Evolutionary conservation across 2,797 vertebrate genomes (phyloP), one percentile per base, ranked within the genome.

Genomic region (Sebastes variabilis): DNA sequence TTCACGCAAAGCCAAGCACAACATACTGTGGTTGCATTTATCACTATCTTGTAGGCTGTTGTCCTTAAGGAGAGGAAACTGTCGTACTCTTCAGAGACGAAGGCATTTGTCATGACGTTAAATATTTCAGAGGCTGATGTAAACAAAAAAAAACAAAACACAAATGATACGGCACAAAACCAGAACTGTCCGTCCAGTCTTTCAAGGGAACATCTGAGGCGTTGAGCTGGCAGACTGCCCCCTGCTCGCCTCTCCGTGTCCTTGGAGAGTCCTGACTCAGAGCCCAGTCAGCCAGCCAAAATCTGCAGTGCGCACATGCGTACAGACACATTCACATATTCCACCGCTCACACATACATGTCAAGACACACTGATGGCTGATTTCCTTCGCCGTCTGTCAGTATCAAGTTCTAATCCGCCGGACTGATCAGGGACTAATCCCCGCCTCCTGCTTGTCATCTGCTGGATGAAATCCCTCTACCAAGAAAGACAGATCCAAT

Each of bases 181-280:
- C 16, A 73, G 66, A 82, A 85, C 46, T 55, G 75, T 76, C 70
- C 4, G 25, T 86, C 62, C 77, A 65, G 55, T 81, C 79, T 85
- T 91, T 91, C 77, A 72, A 80, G 82, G 77, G 80, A 84, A 83
- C 67, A 85, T 92, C 67, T 83, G 80, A 89, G 88, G 77, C 5
- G n/a, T 79, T 18, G 34, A 54, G 67, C 56, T 92, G 89, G 83
- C 90, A 87, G 54, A 29, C 75, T 77, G 83, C 76, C 73, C 75
- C 77, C 72, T 67, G 68, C 77, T 89, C 65, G 32, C 60, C 16
- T 27, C 68, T 90, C 84, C 34, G 56, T 91, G 93, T 95, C 94
- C 94, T 95, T 95, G 92, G 92, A 94, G 93, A 95, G 89, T 94
- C 91, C 90, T 94, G 92, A 94, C 84, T 93, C 92, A 93, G 85